A percentile compares a stretch with the other conserved stretches of the same genome.
Evolutionary conservation across 2,888 invertebrate genomes (phyloP).

Genomic region (Meganola albula): DNA sequence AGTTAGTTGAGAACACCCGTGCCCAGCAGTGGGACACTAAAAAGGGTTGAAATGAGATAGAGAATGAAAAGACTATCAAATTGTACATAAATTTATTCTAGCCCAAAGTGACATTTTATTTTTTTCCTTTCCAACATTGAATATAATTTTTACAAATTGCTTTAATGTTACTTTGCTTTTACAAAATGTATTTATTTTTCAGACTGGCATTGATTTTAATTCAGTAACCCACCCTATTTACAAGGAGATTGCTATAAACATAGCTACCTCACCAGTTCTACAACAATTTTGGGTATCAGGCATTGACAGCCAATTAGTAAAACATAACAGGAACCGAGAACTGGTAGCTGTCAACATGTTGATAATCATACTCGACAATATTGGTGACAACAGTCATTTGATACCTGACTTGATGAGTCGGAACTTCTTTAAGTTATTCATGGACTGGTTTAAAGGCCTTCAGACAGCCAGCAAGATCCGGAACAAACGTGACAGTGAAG

Average conservation of each 20-base stretch:
- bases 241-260: slow-evolving; percentile 74
- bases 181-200: too few relatives aligned
- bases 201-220: slow-evolving; percentile 79
- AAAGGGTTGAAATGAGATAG: too few relatives aligned
- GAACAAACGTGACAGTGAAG: slow-evolving; percentile 63
- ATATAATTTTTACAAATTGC: too few relatives aligned
- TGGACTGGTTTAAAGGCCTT: slow-evolving; percentile 79
- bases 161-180: too few relatives aligned
- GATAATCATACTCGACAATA: slow-evolving; percentile 71
- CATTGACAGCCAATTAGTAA: slow-evolving; percentile 59
- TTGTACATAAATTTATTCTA: too few relatives aligned
- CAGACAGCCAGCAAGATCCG: slow-evolving; percentile 78
- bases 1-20: too few relatives aligned
- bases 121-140: too few relatives aligned
- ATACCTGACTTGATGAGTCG: slow-evolving; percentile 79
- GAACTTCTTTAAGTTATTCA: slow-evolving; percentile 81
- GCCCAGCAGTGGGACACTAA: too few relatives aligned
- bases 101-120: too few relatives aligned
- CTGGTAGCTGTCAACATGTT: slow-evolving; percentile 79
- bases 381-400: slow-evolving; percentile 57
- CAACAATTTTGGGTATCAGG: slow-evolving; percentile 76
- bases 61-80: too few relatives aligned
- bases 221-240: slow-evolving; percentile 81
- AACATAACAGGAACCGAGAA: slow-evolving; percentile 78
- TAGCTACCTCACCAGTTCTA: slow-evolving; percentile 73